Conservation (phyloP, 2,113 vertebrate species). For the Murina feae region DNA sequence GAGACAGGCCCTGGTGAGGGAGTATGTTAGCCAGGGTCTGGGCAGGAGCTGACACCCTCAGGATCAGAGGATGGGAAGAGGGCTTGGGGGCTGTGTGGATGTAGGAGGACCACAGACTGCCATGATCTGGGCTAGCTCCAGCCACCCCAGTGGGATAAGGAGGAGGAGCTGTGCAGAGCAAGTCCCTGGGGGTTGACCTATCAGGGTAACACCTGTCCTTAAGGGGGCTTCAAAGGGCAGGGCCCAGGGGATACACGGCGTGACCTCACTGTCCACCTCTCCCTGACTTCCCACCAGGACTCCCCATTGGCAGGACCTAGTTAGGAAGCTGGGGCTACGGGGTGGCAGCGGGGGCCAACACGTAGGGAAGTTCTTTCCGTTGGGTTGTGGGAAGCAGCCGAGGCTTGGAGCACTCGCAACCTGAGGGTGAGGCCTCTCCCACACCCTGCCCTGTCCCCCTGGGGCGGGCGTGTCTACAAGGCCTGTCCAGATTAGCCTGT, state of each 20-base stretch:
- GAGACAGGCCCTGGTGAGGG: not conserved
- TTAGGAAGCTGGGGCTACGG: not conserved
- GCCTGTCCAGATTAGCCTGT: not conserved
- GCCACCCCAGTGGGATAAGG: not conserved
- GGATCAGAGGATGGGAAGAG: not conserved
- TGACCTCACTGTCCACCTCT: not conserved
- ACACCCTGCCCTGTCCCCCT: not conserved
- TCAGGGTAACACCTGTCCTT: not conserved
- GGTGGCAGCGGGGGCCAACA: too few relatives aligned
- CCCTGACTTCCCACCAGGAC: not conserved
- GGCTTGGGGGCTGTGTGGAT: not conserved
- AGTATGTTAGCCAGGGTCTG: not conserved
- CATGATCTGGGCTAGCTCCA: not conserved
- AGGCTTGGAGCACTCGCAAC: not conserved
- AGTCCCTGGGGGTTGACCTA: not conserved
- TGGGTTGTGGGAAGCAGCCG: not conserved
- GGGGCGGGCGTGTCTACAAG: not conserved
- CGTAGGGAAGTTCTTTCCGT: not conserved
- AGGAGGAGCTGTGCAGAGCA: not conserved
- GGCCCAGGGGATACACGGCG: not conserved
- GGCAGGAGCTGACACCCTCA: not conserved
- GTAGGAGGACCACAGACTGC: not conserved
- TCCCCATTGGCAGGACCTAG: not conserved
- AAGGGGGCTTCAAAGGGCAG: not conserved
- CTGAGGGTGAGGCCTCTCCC: fast-evolving